Conservation (phyloP, 2,797 vertebrate species). For the Orientallactaga sibirica region DNA sequence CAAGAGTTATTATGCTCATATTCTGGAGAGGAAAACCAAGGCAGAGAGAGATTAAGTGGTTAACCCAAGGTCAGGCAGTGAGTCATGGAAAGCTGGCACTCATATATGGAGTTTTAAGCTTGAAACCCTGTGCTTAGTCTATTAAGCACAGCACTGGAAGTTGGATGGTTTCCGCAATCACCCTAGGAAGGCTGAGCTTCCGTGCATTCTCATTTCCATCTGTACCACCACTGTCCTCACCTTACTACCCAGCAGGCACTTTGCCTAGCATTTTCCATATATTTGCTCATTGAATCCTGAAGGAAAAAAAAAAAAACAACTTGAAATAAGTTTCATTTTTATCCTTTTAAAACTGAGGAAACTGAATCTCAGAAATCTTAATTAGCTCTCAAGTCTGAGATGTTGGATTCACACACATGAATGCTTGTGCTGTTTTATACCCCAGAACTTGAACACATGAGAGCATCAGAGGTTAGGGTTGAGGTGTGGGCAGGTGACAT, state of each 20-base stretch:
- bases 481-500: neutral
- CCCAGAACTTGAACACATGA: neutral
- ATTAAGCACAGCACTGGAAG: slow-evolving; percentile 15
- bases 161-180: neutral
- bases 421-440: neutral
- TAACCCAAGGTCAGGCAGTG: slow-evolving; percentile 68
- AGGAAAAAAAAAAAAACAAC: neutral
- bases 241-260: neutral
- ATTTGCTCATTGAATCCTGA: neutral
- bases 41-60: slow-evolving; percentile 51
- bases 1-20: slow-evolving; percentile 76
- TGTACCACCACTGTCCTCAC: neutral
- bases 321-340: slow-evolving; percentile 1
- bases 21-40: slow-evolving; percentile 69
- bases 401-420: neutral
- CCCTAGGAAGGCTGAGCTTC: neutral
- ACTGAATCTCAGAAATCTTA: neutral
- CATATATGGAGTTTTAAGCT: slow-evolving; percentile 42
- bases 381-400: neutral
- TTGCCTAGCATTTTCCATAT: neutral
- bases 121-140: slow-evolving; percentile 9
- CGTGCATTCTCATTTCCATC: neutral
- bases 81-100: slow-evolving; percentile 50
- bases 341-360: slow-evolving; percentile 42
- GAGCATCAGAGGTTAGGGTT: no score